phyloP scores from a whole-genome alignment of 2,113 vertebrate species.

The Gambusia affinis region DNA sequence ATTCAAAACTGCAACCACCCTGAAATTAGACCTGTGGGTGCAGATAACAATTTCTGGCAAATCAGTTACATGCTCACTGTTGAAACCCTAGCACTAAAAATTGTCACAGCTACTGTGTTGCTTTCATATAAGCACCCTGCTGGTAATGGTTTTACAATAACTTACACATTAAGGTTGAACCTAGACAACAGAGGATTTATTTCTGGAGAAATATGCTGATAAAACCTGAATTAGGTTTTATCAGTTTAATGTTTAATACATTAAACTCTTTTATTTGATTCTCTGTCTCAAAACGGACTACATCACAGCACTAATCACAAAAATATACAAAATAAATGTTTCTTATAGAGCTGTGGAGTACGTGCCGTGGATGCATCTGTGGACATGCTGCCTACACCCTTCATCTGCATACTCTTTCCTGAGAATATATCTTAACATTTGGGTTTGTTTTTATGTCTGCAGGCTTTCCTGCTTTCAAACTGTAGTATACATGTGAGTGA shows the following conservation, averaged over 20 bases:
- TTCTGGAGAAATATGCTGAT: not conserved
- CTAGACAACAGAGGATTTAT: not conserved
- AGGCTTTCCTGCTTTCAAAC: constrained; percentile 28
- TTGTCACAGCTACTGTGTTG: not conserved
- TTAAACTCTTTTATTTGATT: too few relatives aligned
- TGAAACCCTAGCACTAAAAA: not conserved
- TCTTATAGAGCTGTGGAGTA: not conserved
- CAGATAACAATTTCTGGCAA: constrained; percentile 11
- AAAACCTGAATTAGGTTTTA: not conserved
- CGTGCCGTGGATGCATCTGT: constrained; percentile 13
- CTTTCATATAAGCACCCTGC: not conserved
- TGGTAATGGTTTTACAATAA: not conserved
- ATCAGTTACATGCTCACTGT: not conserved
- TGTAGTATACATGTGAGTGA: constrained; percentile 8
- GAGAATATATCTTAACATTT: constrained; percentile 10
- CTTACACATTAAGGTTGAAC: not conserved
- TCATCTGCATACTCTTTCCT: constrained; percentile 3
- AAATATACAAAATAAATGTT: not conserved
- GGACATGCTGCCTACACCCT: constrained; percentile 19
- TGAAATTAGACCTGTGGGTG: constrained; percentile 23
- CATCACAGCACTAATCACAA: not conserved
- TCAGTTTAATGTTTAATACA: too few relatives aligned
- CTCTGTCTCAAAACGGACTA: not conserved
- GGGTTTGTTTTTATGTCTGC: constrained; percentile 30
- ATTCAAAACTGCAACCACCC: constrained; percentile 17